These are phyloP conservation scores for Drosophila buzzatii DNA, from an alignment of 2,888 invertebrate species.

Conservation along the genomic window DNA sequence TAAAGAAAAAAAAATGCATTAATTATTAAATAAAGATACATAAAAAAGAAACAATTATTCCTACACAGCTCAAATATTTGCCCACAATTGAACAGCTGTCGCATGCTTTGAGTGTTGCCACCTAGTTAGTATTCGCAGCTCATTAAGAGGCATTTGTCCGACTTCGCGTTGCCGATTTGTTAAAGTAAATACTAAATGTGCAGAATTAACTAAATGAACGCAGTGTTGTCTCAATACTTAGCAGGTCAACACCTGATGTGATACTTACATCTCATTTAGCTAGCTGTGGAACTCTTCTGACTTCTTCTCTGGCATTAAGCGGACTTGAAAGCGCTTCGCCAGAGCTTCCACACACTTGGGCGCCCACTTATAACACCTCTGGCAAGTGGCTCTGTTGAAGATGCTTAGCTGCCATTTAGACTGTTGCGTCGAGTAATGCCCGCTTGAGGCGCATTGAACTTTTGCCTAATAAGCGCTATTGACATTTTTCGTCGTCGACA, in stretches of 20 bases:
- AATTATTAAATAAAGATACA: background rate
- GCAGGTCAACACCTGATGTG: constrained; percentile 7
- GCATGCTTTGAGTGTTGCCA: background rate
- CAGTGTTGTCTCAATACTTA: constrained; percentile 1
- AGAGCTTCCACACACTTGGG: constrained; percentile 8
- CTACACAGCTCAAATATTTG: background rate
- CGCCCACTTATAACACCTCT: constrained; percentile 31
- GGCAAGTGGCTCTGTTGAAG: constrained; percentile 18
- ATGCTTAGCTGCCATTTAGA: constrained; percentile 25
- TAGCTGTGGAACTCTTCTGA: constrained; percentile 22
- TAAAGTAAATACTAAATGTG: background rate
- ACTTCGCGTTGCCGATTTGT: background rate
- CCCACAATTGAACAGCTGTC: background rate
- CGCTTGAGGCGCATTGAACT: constrained; percentile 63
- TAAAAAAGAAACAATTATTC: background rate
- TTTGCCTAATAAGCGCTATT: constrained; percentile 73
- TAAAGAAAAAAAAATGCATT: background rate
- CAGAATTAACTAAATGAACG: background rate
- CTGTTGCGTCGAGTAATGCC: constrained; percentile 14
- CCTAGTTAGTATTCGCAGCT: background rate
- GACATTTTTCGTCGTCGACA: constrained; percentile 63
- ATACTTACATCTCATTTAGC: constrained; percentile 33
- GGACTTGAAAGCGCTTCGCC: constrained; percentile 26
- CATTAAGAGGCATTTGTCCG: background rate
- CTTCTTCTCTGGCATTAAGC: constrained; percentile 10